Conservation (phyloP, 2,888 invertebrate genomes). For the Gryllus longicercus region DNA sequence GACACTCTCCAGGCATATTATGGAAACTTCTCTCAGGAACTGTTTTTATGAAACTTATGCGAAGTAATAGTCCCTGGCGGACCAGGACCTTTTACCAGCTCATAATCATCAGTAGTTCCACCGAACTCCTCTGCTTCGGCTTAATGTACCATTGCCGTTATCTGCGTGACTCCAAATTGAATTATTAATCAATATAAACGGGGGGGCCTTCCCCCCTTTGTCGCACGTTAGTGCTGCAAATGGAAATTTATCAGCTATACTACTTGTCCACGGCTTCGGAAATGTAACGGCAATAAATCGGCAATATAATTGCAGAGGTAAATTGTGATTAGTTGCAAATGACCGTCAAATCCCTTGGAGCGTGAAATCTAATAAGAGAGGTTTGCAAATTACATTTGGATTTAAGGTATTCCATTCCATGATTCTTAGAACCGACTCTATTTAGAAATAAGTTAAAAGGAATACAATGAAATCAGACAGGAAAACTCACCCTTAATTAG, state of each 20-base stretch:
- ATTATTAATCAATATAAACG: constrained; percentile 8
- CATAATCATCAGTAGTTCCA: not conserved
- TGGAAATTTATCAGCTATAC: not conserved
- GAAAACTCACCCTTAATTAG: no score
- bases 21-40: no score
- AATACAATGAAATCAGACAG: no score
- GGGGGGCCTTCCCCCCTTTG: not conserved
- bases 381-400: not conserved
- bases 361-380: not conserved
- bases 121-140: not conserved
- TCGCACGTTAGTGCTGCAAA: not conserved
- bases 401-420: not conserved
- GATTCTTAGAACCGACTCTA: no score
- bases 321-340: not conserved
- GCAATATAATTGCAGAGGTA: not conserved
- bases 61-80: no score
- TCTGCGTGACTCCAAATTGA: not conserved
- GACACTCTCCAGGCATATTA: no score
- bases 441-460: no score
- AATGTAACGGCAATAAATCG: constrained; percentile 6
- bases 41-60: no score
- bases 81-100: no score
- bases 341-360: not conserved
- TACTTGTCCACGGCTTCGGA: not conserved
- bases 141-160: constrained; percentile 8